Base-by-base conservation (phyloP, 2,888 invertebrate species). In the Argyra leucocephala region DNA sequence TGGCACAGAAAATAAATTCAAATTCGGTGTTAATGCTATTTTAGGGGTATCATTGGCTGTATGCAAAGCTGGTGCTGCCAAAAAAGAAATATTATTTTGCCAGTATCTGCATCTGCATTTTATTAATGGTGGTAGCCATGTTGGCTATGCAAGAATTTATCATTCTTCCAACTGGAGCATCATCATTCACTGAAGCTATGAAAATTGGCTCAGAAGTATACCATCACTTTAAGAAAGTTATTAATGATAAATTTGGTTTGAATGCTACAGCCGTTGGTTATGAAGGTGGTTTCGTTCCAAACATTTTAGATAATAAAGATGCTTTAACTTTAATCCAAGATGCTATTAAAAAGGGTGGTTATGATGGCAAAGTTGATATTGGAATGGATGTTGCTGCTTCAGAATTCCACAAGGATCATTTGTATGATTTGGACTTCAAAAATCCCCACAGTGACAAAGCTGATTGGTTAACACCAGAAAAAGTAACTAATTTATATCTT, bases 351-450 rank as follows among this genome's bases (percentile, higher is more conserved):
- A 91, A 92, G 80, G 97, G 96, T 75, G 99, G 98, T 64, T 99
- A 98, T 82, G 93, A 93, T 71, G 98, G 96, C 72, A 94, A 94
- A 81, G 85, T 99, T 73, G 91, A 96, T 76, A 98, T 99, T 74
- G 98, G 96, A 65, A 98, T 99, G 97, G 99, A 99, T 81, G 95
- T 97, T 48, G 99, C 98, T 64, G 98, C 99, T 3, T 97, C 97
- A 0, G 98, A 99, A 81, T 98, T 99, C 84, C 91, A 83, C 84
- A 92, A 91, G 81, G 84, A 88, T 76, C 83, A 83, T 65, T 80
- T 81, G 37, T 99, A 99, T 77, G 97, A 99, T 80, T 84, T 99
- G 79, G 97, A 98, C 83, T 99, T 99, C 84, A 99, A 98, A 83
- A 97, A 97, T 80, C 89, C 91, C 36, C 86, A 90, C 66, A 93